A percentile compares a stretch with the other conserved stretches of the same genome.
Evolutionary conservation across 2,113 vertebrate species (phyloP).

Genomic region (Oreochromis spilurus): DNA sequence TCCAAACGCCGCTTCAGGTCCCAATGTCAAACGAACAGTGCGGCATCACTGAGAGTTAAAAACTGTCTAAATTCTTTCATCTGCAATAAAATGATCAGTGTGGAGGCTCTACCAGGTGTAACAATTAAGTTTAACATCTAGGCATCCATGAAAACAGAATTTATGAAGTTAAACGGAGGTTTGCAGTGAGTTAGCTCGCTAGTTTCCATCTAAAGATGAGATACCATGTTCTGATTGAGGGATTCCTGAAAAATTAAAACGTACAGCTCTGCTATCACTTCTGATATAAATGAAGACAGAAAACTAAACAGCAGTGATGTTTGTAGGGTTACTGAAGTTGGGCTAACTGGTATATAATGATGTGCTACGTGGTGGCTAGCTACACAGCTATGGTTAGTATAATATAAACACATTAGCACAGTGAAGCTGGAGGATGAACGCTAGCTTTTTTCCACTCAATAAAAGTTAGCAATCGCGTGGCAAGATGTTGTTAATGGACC

Average conservation of each 20-base stretch:
- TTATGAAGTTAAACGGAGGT: neutral
- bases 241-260: neutral
- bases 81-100: neutral
- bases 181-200: neutral
- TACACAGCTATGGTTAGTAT: neutral
- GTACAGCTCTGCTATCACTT: neutral
- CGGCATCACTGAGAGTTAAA: neutral
- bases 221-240: neutral
- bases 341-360: neutral
- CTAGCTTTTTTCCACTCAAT: neutral
- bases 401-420: neutral
- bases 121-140: neutral
- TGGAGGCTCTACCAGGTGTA: neutral
- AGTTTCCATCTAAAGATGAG: neutral
- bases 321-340: neutral
- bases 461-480: neutral
- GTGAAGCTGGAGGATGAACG: neutral
- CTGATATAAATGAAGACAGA: neutral
- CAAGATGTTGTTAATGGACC: neutral
- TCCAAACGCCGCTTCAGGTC: neutral
- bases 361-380: neutral
- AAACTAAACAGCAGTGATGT: fast-evolving
- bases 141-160: neutral
- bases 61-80: fast-evolving
- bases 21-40: neutral